Evolutionary conservation across 2,113 vertebrate genomes (phyloP).

Genomic region (Leuciscus idus): DNA sequence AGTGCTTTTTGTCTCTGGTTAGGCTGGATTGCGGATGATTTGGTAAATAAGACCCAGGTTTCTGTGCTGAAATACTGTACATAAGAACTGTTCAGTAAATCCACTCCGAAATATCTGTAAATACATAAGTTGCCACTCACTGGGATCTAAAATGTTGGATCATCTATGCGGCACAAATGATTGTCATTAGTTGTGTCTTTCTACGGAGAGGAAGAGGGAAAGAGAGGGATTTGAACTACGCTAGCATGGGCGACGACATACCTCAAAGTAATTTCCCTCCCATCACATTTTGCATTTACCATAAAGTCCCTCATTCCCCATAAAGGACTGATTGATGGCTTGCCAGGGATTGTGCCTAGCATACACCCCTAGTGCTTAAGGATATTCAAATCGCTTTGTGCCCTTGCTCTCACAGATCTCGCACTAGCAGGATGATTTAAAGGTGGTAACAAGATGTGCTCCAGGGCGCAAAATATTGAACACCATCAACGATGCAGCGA

Average conservation of each 20-base stretch:
- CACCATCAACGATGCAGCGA: constrained; percentile 53
- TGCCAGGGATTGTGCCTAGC: constrained; percentile 33
- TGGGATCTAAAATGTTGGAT: constrained; percentile 30
- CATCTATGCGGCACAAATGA: background rate
- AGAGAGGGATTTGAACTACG: constrained; percentile 12
- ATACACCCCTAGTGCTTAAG: constrained; percentile 46
- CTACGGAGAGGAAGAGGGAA: background rate
- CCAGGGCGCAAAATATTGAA: constrained; percentile 76
- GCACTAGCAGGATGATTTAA: constrained; percentile 70
- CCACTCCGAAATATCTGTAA: background rate
- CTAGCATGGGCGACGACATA: constrained; percentile 17
- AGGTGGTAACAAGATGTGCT: constrained; percentile 70
- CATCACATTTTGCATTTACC: constrained; percentile 55
- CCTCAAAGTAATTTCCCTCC: constrained; percentile 42
- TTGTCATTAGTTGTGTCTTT: constrained; percentile 25
- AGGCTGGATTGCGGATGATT: background rate
- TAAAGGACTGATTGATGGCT: constrained; percentile 55
- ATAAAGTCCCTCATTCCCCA: constrained; percentile 48
- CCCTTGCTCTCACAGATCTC: constrained; percentile 53
- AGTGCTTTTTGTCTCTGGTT: background rate
- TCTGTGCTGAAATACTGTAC: background rate
- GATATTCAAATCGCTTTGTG: constrained; percentile 49
- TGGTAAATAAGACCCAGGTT: background rate
- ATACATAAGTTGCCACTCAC: constrained; percentile 2
- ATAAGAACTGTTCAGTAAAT: background rate